A percentile compares a stretch with the other conserved stretches of the same genome.
phyloP scores from a whole-genome alignment of 1,140 invertebrate genomes.

The Cheumatopsyche charites region DNA sequence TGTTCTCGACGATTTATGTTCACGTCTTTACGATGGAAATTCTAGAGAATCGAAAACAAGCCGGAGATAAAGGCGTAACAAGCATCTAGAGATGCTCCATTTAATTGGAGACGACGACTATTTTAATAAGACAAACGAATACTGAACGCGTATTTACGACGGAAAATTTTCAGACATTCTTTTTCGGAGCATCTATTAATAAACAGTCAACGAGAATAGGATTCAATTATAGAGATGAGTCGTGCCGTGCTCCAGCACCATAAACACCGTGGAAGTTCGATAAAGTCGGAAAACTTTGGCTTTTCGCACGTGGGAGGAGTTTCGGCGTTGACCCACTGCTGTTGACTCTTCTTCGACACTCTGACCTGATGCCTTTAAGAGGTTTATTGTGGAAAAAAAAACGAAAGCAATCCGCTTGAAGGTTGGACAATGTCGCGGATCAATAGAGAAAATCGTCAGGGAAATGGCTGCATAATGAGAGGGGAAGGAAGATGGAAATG shows the following conservation, averaged over 20 bases:
- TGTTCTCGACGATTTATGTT: not conserved
- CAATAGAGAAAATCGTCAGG: not conserved
- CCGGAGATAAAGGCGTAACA: not conserved
- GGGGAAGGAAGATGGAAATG: constrained; percentile 11
- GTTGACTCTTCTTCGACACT: not conserved
- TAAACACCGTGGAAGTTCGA: constrained; percentile 7
- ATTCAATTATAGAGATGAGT: constrained; percentile 25
- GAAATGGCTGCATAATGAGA: not conserved
- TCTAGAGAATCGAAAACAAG: not conserved
- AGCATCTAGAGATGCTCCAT: too few relatives aligned
- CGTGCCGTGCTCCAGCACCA: constrained; percentile 15
- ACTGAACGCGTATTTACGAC: not conserved
- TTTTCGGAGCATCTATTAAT: constrained; percentile 3
- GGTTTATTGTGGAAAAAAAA: too few relatives aligned
- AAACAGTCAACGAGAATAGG: constrained; percentile 9
- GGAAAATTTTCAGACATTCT: not conserved
- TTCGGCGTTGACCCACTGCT: not conserved
- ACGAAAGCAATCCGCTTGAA: too few relatives aligned
- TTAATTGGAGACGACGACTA: not conserved
- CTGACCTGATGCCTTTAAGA: too few relatives aligned
- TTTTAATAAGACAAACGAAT: not conserved
- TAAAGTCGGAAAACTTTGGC: constrained; percentile 6
- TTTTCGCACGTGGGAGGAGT: not conserved
- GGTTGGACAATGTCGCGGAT: not conserved
- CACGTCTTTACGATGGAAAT: not conserved